Evolutionary conservation across 2,113 vertebrate genomes (phyloP), one percentile per base, ranked within the genome.

Genomic region (Lophochroa leadbeateri): DNA sequence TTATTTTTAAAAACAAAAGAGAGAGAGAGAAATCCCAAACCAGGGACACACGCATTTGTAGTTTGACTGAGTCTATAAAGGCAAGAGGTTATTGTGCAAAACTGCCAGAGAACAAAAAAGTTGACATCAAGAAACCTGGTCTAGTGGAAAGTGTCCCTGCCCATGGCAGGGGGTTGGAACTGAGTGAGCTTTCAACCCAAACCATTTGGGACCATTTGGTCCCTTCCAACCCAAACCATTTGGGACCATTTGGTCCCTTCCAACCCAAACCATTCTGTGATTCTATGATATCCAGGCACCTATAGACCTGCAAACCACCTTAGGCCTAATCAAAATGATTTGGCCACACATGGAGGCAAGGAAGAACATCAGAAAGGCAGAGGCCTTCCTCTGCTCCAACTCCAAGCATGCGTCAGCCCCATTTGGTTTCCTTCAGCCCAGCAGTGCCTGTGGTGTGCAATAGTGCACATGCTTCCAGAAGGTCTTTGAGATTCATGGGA

Each of bases 361-460:
- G 7, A 67, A 44, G 31, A 86, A 21, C 24, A 44, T 15, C 21
- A 37, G 53, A 18, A 61, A 35, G 16, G 29, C 41, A 75, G 43
- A 81, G 28, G 17, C 3, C 15, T n/a, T 27, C 13, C 43, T 49
- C 21, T 53, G 63, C 50, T 57, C 53, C 55, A 17, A 11, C 31
- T 15, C 43, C 61, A 47, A 65, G 17, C 29, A 27, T 1, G 0
- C 5, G 1, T 5, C 33, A n/a, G 18, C 8, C 20, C 43, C 0
- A 2, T 44, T 46, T 14, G 16, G 4, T 44, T 77, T 18, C 33
- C 75, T 41, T 24, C 82, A 78, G 81, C 39, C 58, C 43, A 57
- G 76, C 44, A 33, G 49, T 5, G 35, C 5, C 63, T 4, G 1
- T 6, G 33, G 15, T 50, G 47, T 47, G 61, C n/a, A 23, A 37